Percentiles rank a stretch among this genome's conserved stretches.
Conservation (phyloP, 1,140 invertebrate genomes). For the Aphis craccivora region DNA sequence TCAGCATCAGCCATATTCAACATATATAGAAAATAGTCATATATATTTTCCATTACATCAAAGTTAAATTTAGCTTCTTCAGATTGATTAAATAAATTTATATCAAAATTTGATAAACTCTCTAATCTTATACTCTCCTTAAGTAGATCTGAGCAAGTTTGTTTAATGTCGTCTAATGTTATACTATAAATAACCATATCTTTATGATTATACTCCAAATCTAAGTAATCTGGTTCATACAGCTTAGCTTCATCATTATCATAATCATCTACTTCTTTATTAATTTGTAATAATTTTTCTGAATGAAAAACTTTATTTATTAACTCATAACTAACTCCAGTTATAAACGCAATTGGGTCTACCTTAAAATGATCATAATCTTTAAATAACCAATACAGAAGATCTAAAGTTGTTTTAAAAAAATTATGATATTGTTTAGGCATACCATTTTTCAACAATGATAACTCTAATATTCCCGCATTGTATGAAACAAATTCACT, state of each 20-base stretch:
- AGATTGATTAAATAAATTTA: neutral
- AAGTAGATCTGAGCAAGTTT: neutral
- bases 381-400: conserved; percentile 41
- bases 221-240: neutral
- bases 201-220: neutral
- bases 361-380: conserved; percentile 5
- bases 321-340: neutral
- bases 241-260: neutral
- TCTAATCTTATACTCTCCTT: neutral
- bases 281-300: neutral
- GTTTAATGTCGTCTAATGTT: neutral
- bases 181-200: conserved; percentile 36
- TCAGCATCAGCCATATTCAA: conserved; percentile 16
- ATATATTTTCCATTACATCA: neutral
- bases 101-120: neutral
- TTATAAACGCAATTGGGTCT: conserved; percentile 10
- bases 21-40: conserved; percentile 20
- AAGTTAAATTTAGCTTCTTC: conserved; percentile 24
- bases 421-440: neutral
- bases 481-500: conserved; percentile 16
- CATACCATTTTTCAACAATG: conserved; percentile 45
- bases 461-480: conserved; percentile 36
- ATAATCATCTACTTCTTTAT: neutral
- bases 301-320: conserved; percentile 23
- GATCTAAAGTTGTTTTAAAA: conserved; percentile 38